Conservation (phyloP, 2,113 vertebrate genomes). For the Tenrec ecaudatus region DNA sequence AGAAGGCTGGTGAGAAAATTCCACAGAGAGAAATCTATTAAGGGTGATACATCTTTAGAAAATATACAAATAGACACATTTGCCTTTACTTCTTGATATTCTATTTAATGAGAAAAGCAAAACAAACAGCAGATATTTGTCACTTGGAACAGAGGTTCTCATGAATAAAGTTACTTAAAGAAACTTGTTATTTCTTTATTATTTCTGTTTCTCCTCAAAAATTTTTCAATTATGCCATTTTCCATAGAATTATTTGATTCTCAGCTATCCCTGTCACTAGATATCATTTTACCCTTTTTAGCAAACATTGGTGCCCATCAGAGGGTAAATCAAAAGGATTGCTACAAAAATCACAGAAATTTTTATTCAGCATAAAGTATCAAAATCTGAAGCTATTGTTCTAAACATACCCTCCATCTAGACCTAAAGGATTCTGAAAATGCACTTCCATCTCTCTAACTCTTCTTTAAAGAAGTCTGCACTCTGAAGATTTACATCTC, state of each 20-base stretch:
- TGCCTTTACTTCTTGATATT: background rate
- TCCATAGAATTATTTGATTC: background rate
- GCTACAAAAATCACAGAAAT: too few relatives aligned
- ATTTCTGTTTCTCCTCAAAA: background rate
- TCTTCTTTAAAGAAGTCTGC: too few relatives aligned
- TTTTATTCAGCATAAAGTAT: too few relatives aligned
- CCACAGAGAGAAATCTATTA: background rate
- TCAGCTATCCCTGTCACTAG: background rate
- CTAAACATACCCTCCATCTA: too few relatives aligned
- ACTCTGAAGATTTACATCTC: too few relatives aligned
- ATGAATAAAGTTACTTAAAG: conserved; percentile 30
- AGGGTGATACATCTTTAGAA: conserved; percentile 2
- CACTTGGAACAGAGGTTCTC: background rate
- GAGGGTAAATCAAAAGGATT: background rate
- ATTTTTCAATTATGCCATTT: background rate
- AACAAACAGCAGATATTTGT: background rate
- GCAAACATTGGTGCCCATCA: background rate
- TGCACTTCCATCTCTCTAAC: too few relatives aligned
- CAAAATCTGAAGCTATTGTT: too few relatives aligned
- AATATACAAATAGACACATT: background rate
- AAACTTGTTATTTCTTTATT: background rate
- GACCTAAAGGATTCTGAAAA: too few relatives aligned
- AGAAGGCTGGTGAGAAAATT: conserved; percentile 35
- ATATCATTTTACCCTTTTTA: conserved; percentile 29
- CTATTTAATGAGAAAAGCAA: background rate